phyloP scores from a whole-genome alignment of 2,113 vertebrate species.

The Pelusios castaneus region DNA sequence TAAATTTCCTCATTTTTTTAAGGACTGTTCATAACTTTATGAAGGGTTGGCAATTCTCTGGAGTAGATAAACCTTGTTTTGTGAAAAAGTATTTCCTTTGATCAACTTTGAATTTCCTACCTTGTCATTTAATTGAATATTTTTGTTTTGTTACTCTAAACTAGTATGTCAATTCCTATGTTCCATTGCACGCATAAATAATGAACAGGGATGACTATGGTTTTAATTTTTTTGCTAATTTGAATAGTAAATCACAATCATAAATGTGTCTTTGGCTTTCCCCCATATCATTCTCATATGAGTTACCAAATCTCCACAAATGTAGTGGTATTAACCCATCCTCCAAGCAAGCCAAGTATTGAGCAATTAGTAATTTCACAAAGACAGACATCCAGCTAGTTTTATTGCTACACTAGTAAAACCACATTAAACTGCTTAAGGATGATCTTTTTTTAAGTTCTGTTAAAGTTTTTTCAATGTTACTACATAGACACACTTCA shows the following conservation, averaged over 20 bases:
- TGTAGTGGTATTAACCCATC: not conserved
- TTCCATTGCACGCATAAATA: not conserved
- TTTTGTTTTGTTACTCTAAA: too few species aligned
- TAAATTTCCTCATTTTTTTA: too few species aligned
- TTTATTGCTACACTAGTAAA: not conserved
- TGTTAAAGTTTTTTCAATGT: not conserved
- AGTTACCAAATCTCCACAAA: not conserved
- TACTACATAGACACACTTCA: not conserved
- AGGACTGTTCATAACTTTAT: too few species aligned
- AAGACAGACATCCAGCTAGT: not conserved
- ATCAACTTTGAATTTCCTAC: too few species aligned
- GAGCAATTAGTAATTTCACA: not conserved
- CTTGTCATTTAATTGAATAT: too few species aligned
- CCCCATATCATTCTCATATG: not conserved
- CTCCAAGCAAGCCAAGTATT: not conserved
- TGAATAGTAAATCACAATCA: not conserved
- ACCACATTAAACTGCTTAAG: not conserved
- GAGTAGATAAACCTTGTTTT: not conserved
- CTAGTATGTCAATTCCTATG: not conserved
- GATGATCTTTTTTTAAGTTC: not conserved
- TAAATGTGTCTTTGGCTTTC: not conserved
- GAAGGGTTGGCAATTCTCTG: too few species aligned
- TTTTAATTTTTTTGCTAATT: not conserved
- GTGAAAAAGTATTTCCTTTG: too few species aligned
- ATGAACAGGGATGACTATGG: not conserved